phyloP scores from a whole-genome alignment of 2,888 invertebrate species.

The Ormyrus pomaceus region DNA sequence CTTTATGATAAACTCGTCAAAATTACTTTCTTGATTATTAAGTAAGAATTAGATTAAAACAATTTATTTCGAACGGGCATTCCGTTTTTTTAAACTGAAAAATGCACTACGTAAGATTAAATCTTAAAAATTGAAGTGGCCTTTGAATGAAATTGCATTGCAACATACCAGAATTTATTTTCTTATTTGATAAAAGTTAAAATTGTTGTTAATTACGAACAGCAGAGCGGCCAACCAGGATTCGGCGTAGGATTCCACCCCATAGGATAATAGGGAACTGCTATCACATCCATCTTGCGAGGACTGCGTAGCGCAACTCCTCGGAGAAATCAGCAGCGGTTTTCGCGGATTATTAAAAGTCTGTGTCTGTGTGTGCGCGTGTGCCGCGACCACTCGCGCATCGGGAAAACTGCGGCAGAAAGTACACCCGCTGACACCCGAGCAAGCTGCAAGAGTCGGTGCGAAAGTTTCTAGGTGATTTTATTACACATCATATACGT shows the following conservation, averaged over 20 bases:
- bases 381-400: background rate
- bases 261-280: background rate
- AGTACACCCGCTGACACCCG: background rate
- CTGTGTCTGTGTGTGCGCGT: background rate
- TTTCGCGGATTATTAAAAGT: constrained; percentile 2
- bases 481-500: constrained; percentile 4
- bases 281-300: background rate
- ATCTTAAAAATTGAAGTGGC: too few relatives aligned
- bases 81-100: too few relatives aligned
- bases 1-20: too few relatives aligned
- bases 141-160: too few relatives aligned
- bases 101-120: too few relatives aligned
- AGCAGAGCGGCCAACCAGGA: background rate
- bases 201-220: too few relatives aligned
- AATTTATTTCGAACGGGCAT: too few relatives aligned
- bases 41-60: too few relatives aligned
- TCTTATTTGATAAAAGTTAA: too few relatives aligned
- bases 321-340: constrained; percentile 40
- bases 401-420: background rate
- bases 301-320: background rate
- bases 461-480: constrained; percentile 27
- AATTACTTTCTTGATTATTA: too few relatives aligned
- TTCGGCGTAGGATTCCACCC: too few relatives aligned
- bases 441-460: background rate
- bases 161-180: too few relatives aligned